These are phyloP conservation scores for Maniola jurtina DNA, from an alignment of 1,140 invertebrate genomes.

Conservation along the genomic window DNA sequence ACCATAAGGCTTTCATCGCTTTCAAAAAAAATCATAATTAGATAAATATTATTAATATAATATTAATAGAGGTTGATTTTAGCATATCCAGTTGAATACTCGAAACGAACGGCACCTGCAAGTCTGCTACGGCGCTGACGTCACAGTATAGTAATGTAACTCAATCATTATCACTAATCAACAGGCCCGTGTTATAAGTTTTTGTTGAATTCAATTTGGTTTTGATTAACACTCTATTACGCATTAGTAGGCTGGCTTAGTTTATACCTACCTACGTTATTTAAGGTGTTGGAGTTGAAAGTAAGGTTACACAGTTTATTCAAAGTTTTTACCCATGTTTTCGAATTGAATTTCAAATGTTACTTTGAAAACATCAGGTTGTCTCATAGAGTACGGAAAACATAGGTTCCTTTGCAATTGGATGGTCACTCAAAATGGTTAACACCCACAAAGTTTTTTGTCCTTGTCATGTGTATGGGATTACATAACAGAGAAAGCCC, in stretches of 20 bases:
- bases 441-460: too few relatives aligned
- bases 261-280: constrained; percentile 12
- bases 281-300: constrained; percentile 5
- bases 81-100: constrained; percentile 17
- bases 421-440: too few relatives aligned
- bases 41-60: background rate
- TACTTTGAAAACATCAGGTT: too few relatives aligned
- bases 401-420: too few relatives aligned
- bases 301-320: background rate
- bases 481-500: too few relatives aligned
- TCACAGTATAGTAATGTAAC: constrained; percentile 39
- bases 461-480: too few relatives aligned
- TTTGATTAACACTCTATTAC: constrained; percentile 31
- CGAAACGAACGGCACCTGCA: constrained; percentile 38
- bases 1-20: too few relatives aligned
- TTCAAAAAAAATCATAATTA: too few relatives aligned
- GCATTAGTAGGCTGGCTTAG: constrained; percentile 8
- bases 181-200: constrained; percentile 28
- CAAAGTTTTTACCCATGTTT: background rate
- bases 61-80: constrained; percentile 7
- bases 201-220: constrained; percentile 34
- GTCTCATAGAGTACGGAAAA: too few relatives aligned
- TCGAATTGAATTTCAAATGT: too few relatives aligned
- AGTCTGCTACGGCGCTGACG: constrained; percentile 44
- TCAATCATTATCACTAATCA: constrained; percentile 35